A percentile compares a stretch with the other conserved stretches of the same genome.
Evolutionary conservation across 2,888 invertebrate genomes (phyloP).

Genomic region (Leuctra nigra): DNA sequence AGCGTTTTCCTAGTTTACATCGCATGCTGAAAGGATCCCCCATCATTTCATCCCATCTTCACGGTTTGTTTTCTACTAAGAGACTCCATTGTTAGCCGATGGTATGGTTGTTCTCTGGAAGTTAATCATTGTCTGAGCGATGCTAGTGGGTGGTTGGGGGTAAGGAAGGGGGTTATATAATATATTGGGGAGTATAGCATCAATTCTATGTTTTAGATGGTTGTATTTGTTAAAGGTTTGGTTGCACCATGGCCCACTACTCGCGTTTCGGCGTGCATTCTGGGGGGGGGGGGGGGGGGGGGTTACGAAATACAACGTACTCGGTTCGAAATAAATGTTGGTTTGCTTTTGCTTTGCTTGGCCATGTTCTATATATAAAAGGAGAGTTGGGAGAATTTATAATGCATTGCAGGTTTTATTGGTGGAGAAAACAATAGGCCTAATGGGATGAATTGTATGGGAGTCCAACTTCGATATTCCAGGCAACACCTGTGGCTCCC

Average conservation of each 20-base stretch:
- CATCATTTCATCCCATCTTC: neutral
- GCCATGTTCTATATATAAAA: too few relatives aligned
- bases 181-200: too few relatives aligned
- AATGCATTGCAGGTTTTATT: neutral
- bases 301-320: neutral
- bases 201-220: conserved; percentile 12
- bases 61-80: conserved; percentile 1
- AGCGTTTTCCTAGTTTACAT: too few relatives aligned
- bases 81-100: conserved; percentile 1
- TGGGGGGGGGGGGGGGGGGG: neutral
- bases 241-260: neutral
- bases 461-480: neutral
- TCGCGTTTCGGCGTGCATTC: neutral
- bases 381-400: conserved; percentile 1
- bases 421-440: conserved; percentile 2
- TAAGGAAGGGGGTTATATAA: neutral
- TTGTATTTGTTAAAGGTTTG: conserved; percentile 9
- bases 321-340: neutral
- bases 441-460: neutral
- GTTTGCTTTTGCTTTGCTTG: too few relatives aligned
- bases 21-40: too few relatives aligned
- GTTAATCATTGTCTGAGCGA: conserved; percentile 6
- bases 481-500: conserved; percentile 4
- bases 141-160: neutral
- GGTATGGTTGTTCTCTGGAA: neutral